These are phyloP conservation scores for Tenualosa ilisha DNA, from an alignment of 2,797 vertebrate genomes.

Conservation along the genomic window DNA sequence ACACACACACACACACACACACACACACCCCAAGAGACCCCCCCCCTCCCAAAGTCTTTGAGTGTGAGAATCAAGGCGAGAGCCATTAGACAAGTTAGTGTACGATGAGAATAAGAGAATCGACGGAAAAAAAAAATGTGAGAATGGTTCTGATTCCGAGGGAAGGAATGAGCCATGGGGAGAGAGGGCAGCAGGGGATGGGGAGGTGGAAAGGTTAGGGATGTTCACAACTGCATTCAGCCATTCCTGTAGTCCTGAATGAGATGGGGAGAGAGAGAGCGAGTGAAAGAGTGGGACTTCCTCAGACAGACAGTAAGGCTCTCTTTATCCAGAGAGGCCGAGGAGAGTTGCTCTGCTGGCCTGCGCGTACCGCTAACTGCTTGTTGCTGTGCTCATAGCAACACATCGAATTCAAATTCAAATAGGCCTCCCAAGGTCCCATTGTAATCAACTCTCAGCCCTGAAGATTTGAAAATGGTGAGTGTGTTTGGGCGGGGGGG, in stretches of 20 bases:
- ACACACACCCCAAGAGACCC: too few relatives aligned
- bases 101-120: constrained; percentile 58
- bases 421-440: constrained; percentile 62
- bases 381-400: constrained; percentile 59
- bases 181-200: neutral
- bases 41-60: neutral
- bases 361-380: constrained; percentile 47
- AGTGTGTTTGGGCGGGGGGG: constrained; percentile 44
- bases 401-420: constrained; percentile 73
- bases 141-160: neutral
- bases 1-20: constrained; percentile 6
- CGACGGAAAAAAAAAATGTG: neutral
- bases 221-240: neutral
- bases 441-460: constrained; percentile 46
- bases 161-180: neutral
- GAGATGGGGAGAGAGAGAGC: neutral
- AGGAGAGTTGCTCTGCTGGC: neutral
- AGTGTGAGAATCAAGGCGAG: neutral
- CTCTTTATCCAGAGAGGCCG: constrained; percentile 62
- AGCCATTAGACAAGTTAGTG: constrained; percentile 27
- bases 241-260: neutral
- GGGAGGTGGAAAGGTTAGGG: neutral
- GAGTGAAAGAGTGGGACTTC: constrained; percentile 68
- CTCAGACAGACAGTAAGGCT: constrained; percentile 72
- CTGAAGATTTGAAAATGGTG: constrained; percentile 48